Base-by-base conservation (phyloP, 35 echinoderm and acorn worm genomes). In the Lytechinus variegatus region DNA sequence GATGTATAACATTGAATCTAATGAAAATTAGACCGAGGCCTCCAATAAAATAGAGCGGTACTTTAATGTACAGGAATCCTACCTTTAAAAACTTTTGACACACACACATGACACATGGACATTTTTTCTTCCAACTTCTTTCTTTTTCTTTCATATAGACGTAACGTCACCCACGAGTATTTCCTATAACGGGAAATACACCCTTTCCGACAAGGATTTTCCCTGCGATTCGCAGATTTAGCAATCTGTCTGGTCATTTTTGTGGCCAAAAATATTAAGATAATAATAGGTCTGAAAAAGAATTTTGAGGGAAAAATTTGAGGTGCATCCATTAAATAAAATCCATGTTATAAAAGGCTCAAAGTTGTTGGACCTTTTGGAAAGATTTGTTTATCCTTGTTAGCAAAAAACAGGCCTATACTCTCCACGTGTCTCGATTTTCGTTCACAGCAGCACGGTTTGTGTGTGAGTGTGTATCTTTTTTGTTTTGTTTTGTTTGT, bases 161-260 rank as follows among this genome's bases (percentile, higher is more conserved):
- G n/a, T 79, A 79, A 7, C 66, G 66, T 79, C 66, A 79, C 66
- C 66, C 66, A 79, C 66, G 66, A 79, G 66, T 79, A 79, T 24
- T 79, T 79, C 66, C 66, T 79, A 27, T 79, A 79, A 79, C 66
- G 66, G 66, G 66, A 79, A 79, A 79, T 79, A 79, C 66, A 79
- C 66, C 66, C 66, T 79, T 79, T 79, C 66, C 66, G 66, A 14
- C 0, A n/a, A 24, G 66, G 66, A 79, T 79, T 44, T 44, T 79
- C 66, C 66, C 66, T 79, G 6, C 16, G 66, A 79, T 79, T 79
- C 66, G 66, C 66, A 79, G 66, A 79, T 79, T 79, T 79, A 79
- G 66, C 66, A 79, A 24, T 19, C n/a, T 79, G 66, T 79, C 66
- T 79, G 66, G 66, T 79, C 66, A 79, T 79, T 24, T 79, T 79